Percentiles rank a stretch among this genome's conserved stretches.
Conservation (phyloP, 2,888 invertebrate species). For the Eilema caniola region DNA sequence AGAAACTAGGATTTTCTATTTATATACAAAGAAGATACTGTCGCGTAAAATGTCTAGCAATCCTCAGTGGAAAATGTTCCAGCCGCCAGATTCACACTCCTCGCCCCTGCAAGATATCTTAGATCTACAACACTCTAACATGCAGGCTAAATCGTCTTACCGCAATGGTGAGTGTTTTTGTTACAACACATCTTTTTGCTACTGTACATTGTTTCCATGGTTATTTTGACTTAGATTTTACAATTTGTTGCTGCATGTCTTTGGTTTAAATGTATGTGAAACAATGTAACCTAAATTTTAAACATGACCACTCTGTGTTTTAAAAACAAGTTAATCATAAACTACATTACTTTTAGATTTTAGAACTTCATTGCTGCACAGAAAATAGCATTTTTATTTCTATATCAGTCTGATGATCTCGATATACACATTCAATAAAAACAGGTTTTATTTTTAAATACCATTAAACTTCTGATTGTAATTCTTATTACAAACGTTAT, state of each 20-base stretch:
- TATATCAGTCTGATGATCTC: not conserved
- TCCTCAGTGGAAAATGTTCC: conserved; percentile 96
- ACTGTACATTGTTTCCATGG: not conserved
- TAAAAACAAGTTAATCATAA: not conserved
- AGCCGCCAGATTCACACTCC: conserved; percentile 95
- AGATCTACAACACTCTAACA: conserved; percentile 89
- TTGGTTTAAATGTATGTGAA: not conserved
- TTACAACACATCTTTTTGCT: conserved; percentile 29
- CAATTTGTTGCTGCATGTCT: not conserved
- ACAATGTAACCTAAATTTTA: conserved; percentile 10
- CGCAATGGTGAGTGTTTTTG: conserved; percentile 83
- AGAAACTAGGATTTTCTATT: conserved; percentile 76
- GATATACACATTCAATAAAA: not conserved
- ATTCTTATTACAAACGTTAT: not conserved
- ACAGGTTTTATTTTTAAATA: not conserved
- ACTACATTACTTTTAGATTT: not conserved
- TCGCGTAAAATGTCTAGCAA: conserved; percentile 90
- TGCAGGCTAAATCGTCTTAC: conserved; percentile 83
- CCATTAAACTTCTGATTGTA: not conserved
- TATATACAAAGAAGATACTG: conserved; percentile 79
- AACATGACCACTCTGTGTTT: not conserved
- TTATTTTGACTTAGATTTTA: not conserved
- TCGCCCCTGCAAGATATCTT: conserved; percentile 94
- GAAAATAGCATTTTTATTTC: not conserved
- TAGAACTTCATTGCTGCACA: not conserved